A percentile compares a stretch with the other conserved stretches of the same genome.
Conservation (phyloP, 2,797 vertebrate genomes). For the Carduelis carduelis region DNA sequence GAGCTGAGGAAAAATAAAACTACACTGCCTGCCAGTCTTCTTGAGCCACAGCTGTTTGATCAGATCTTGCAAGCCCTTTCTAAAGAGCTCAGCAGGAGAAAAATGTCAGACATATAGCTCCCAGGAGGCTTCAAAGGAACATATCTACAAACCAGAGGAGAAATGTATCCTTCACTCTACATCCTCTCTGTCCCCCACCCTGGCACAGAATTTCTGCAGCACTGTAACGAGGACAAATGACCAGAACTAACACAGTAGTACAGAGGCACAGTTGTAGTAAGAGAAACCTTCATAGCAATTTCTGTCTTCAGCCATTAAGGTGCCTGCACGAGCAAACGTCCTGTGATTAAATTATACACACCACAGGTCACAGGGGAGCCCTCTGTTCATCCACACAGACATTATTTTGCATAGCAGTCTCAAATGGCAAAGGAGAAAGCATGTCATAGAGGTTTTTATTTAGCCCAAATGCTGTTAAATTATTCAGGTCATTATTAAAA, state of each 20-base stretch:
- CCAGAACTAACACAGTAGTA: background rate
- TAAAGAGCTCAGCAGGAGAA: background rate
- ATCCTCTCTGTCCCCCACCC: background rate
- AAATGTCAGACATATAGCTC: background rate
- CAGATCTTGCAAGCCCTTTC: background rate
- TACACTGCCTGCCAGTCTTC: background rate
- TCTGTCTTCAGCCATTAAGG: background rate
- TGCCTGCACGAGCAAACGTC: background rate
- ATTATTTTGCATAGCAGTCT: constrained; percentile 20
- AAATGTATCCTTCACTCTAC: background rate
- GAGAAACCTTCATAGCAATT: background rate
- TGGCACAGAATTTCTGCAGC: background rate
- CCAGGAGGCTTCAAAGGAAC: background rate
- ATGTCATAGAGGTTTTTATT: constrained; percentile 22
- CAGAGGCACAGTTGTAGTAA: background rate
- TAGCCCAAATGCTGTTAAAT: constrained; percentile 65
- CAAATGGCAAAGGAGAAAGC: constrained; percentile 32
- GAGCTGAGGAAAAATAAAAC: background rate
- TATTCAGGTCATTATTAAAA: constrained; percentile 75
- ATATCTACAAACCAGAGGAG: background rate
- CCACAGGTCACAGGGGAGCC: background rate
- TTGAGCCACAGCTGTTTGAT: background rate
- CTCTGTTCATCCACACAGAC: background rate
- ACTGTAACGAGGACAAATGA: background rate
- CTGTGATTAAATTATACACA: constrained; percentile 16